A percentile compares a stretch with the other conserved stretches of the same genome.
Conservation (phyloP, 2,888 invertebrate genomes). For the Drosophila anceps region DNA sequence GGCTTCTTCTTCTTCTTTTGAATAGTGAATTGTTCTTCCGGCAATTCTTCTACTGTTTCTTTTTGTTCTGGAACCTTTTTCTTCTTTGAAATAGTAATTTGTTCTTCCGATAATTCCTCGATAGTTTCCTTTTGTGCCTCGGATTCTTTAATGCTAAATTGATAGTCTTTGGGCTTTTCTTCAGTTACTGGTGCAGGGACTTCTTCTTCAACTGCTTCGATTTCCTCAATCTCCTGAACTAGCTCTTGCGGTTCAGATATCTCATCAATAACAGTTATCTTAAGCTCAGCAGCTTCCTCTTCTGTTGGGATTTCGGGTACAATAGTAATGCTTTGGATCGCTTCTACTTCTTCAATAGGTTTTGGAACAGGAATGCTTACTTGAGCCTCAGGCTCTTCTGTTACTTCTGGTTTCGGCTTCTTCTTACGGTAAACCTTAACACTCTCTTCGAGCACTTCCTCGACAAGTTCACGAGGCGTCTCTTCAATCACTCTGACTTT, state of each 20-base stretch:
- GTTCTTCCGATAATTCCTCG: constrained; percentile 55
- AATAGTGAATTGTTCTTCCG: constrained; percentile 57
- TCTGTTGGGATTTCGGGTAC: constrained; percentile 78
- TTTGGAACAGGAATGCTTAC: constrained; percentile 58
- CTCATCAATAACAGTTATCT: constrained; percentile 77
- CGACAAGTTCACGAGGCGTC: constrained; percentile 66
- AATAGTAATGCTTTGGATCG: constrained; percentile 73
- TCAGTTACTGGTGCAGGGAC: constrained; percentile 59
- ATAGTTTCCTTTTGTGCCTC: constrained; percentile 40
- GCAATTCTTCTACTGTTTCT: constrained; percentile 43
- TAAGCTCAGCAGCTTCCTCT: constrained; percentile 77
- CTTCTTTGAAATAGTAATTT: constrained; percentile 57
- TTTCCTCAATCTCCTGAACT: constrained; percentile 71
- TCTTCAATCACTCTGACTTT: constrained; percentile 80
- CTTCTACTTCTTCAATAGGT: constrained; percentile 74
- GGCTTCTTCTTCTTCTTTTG: constrained; percentile 67
- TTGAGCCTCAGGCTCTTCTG: constrained; percentile 69
- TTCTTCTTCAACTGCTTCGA: constrained; percentile 59
- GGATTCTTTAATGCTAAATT: constrained; percentile 62
- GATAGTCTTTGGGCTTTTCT: constrained; percentile 58
- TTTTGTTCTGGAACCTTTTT: constrained; percentile 56
- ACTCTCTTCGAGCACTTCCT: constrained; percentile 68
- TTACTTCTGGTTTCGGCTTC: constrained; percentile 70
- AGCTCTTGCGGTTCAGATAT: constrained; percentile 59
- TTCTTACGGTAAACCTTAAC: constrained; percentile 75